Base-by-base conservation (phyloP, 1,140 invertebrate species). In the Papilio polyxenes region DNA sequence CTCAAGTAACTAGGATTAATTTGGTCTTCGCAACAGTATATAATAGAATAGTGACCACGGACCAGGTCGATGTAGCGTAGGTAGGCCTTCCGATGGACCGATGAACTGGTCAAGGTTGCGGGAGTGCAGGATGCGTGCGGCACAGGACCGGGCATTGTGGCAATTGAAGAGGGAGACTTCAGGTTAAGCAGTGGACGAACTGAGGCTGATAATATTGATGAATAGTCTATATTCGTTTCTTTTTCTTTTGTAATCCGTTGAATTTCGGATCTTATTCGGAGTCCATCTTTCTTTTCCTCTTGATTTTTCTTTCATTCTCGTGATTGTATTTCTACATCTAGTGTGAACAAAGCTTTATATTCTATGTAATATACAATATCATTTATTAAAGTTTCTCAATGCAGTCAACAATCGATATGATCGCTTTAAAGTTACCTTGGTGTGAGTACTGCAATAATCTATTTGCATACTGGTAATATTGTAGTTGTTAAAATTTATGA, bases 351-450 rank as follows among this genome's bases (percentile, higher is more conserved):
- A 69, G 31, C 65, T 37, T 69, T 69, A 69, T 37, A 69, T 37
- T 69, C 20, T 7, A 31, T 65, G 65, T 37, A 3, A 69, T 37
- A 37, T 37, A 69, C 31, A 69, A 40, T 69, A 69, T 69, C 23
- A 62, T 62, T 62, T 62, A 62, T 62, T 40, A 69, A 1, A 69
- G 65, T 69, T 69, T 23, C 65, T 69, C 31, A 69, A 69, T 15
- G 65, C 31, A 69, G 65, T 69, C 65, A 69, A 69, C 65, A 37
- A 69, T 69, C 65, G 65, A 69, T 69, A 37, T 69, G 37, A 62
- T 23, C 59, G n/a, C 20, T n/a, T 62, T 62, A 37, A 69, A 69
- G 65, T 69, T 69, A 69, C 65, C 65, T 69, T 69, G 65, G 31
- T 69, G 65, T 15, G 65, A 69, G 65, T 69, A 31, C 62, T 11